A percentile compares a stretch with the other conserved stretches of the same genome.
phyloP scores from a whole-genome alignment of 2,113 vertebrate species.

The Stegostoma tigrinum region DNA sequence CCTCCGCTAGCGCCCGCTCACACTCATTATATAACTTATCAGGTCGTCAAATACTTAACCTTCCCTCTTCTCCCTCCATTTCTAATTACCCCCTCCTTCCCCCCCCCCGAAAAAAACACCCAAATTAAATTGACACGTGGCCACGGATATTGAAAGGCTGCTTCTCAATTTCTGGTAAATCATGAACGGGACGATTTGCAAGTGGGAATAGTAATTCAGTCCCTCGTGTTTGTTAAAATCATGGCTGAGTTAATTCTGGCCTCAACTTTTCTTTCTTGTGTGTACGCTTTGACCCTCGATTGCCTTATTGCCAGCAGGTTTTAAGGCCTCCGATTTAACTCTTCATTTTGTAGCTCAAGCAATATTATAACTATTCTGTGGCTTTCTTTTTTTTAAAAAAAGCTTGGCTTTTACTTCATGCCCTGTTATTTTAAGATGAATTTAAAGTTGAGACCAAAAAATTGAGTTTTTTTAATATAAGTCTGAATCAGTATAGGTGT shows the following conservation, averaged over 20 bases:
- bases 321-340: neutral
- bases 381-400: neutral
- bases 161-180: neutral
- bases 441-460: neutral
- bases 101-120: neutral
- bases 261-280: no score
- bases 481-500: neutral
- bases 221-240: no score
- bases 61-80: neutral
- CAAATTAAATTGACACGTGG: no score
- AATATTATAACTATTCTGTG: neutral
- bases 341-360: neutral
- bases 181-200: neutral
- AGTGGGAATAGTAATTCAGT: no score
- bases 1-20: no score
- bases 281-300: neutral
- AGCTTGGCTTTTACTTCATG: neutral
- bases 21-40: no score
- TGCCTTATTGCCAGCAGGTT: neutral
- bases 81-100: neutral
- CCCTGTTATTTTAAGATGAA: neutral
- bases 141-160: no score
- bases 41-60: no score
- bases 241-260: no score
- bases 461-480: neutral